These are phyloP conservation scores for Scaptomyza hsui DNA, from an alignment of 1,140 invertebrate genomes.

Conservation along the genomic window DNA sequence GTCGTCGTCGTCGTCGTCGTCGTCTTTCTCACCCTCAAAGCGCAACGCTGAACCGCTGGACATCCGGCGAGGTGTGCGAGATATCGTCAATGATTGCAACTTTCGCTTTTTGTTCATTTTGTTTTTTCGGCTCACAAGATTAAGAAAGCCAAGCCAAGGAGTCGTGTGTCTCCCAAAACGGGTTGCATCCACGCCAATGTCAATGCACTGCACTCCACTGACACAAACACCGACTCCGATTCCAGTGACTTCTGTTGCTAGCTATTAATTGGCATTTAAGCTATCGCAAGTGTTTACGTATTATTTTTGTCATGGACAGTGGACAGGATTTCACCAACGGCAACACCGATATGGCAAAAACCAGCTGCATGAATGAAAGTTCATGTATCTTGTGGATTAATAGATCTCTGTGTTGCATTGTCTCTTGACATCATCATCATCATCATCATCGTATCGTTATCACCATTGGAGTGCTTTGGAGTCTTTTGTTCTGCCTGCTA, in stretches of 20 bases:
- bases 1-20: too few species aligned
- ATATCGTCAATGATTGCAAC: slow-evolving; percentile 46
- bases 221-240: slow-evolving; percentile 8
- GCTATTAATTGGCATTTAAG: slow-evolving; percentile 58
- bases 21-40: background rate
- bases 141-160: slow-evolving; percentile 64
- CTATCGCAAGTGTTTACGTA: slow-evolving; percentile 26
- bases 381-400: slow-evolving; percentile 20
- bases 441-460: background rate
- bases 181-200: slow-evolving; percentile 51
- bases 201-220: slow-evolving; percentile 51
- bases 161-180: slow-evolving; percentile 33
- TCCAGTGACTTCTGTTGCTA: slow-evolving; percentile 51
- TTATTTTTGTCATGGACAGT: slow-evolving; percentile 23
- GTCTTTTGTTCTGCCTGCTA: slow-evolving; percentile 38
- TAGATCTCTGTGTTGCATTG: background rate
- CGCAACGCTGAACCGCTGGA: background rate
- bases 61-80: slow-evolving; percentile 51
- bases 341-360: slow-evolving; percentile 28
- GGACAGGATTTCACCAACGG: slow-evolving; percentile 42
- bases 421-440: background rate
- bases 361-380: slow-evolving; percentile 50
- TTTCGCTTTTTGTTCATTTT: slow-evolving; percentile 62
- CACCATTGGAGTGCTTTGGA: background rate
- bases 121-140: slow-evolving; percentile 43